Conservation (phyloP, 2,113 vertebrate genomes). For the Elaphurus davidianus region DNA sequence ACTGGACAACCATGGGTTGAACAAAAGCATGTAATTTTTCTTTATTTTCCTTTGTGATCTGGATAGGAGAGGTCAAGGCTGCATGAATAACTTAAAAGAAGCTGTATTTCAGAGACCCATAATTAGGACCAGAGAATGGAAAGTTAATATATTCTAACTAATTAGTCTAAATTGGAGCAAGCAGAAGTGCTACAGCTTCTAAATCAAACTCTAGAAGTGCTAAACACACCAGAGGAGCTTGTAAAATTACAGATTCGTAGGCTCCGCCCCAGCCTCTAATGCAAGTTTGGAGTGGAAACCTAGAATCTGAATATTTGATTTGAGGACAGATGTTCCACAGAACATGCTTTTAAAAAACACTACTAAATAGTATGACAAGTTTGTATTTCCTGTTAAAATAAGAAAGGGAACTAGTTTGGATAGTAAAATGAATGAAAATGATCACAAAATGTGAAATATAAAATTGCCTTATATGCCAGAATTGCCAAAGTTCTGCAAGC, state of each 20-base stretch:
- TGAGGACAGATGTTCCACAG: slow-evolving; percentile 5
- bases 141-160: slow-evolving; percentile 23
- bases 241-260: neutral
- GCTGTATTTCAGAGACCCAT: neutral
- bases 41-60: slow-evolving; percentile 25
- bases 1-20: neutral
- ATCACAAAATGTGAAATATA: slow-evolving; percentile 47
- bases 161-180: neutral
- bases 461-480: slow-evolving; percentile 41
- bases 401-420: slow-evolving; percentile 15
- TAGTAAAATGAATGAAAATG: slow-evolving; percentile 59
- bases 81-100: neutral
- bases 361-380: slow-evolving; percentile 28
- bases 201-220: neutral
- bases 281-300: neutral
- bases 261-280: neutral
- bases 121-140: slow-evolving; percentile 19
- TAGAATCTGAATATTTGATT: slow-evolving; percentile 9
- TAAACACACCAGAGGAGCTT: neutral
- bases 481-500: slow-evolving; percentile 23
- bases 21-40: neutral
- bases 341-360: neutral
- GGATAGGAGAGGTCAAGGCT: neutral
- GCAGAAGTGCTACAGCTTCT: neutral
- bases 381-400: slow-evolving; percentile 48